These are phyloP conservation scores for Chloroclysta siterata DNA, from an alignment of 2,888 invertebrate species.

Conservation along the genomic window DNA sequence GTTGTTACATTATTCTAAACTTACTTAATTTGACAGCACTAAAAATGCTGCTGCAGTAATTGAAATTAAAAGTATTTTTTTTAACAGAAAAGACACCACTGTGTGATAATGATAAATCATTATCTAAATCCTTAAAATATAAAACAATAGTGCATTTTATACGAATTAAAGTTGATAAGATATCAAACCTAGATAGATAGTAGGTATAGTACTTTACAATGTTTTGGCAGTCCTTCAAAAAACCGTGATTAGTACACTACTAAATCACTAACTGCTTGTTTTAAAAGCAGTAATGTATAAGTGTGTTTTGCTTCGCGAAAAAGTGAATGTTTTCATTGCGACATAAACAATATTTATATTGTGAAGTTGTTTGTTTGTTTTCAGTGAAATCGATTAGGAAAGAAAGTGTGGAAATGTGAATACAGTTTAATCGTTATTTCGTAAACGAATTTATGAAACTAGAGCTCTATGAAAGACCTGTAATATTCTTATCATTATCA, in stretches of 20 bases:
- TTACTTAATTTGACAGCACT: too few relatives aligned
- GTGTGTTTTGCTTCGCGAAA: background rate
- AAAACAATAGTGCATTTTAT: slow-evolving; percentile 32
- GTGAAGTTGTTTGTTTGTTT: background rate
- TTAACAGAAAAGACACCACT: background rate
- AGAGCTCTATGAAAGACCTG: background rate
- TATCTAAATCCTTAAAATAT: slow-evolving; percentile 14
- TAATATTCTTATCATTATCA: background rate
- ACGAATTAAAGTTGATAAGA: slow-evolving; percentile 31
- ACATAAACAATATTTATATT: background rate
- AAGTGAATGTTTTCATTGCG: background rate
- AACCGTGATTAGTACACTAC: background rate
- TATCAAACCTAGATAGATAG: slow-evolving; percentile 32
- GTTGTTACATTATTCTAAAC: too few relatives aligned
- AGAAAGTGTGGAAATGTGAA: background rate
- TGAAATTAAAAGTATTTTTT: too few relatives aligned
- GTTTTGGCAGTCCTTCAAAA: background rate
- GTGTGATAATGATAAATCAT: background rate
- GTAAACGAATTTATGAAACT: background rate
- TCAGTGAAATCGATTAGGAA: background rate
- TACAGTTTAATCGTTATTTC: background rate
- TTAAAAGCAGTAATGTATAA: too few relatives aligned
- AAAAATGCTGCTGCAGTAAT: too few relatives aligned
- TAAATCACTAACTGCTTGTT: background rate
- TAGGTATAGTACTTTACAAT: slow-evolving; percentile 15